Percentiles rank a stretch among this genome's conserved stretches.
Conservation (phyloP, 2,888 invertebrate species). For the Campoletis raptor region DNA sequence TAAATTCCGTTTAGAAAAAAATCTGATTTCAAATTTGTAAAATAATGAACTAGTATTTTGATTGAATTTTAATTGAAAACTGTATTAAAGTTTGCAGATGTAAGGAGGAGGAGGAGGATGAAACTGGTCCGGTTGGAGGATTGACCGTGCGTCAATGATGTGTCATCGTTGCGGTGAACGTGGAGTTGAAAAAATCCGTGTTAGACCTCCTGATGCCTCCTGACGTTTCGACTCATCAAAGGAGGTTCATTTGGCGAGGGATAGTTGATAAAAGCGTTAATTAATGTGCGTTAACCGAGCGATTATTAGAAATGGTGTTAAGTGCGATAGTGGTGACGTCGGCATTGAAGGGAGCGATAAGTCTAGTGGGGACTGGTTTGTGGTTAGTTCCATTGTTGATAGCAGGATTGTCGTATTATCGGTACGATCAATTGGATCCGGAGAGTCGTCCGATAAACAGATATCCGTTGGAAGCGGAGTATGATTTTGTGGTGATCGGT, state of each 20-base stretch:
- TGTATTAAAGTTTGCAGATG: conserved; percentile 27
- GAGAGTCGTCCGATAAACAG: conserved; percentile 91
- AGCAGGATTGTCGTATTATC: conserved; percentile 92
- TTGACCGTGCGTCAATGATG: conserved; percentile 68
- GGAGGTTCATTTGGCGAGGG: conserved; percentile 20
- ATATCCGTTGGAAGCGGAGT: conserved; percentile 89
- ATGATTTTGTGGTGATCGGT: conserved; percentile 94
- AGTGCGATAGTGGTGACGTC: conserved; percentile 92
- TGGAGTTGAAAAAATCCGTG: conserved; percentile 73
- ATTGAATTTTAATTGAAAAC: neutral
- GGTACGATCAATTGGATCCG: conserved; percentile 93
- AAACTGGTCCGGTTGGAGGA: conserved; percentile 9
- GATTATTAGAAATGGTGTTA: conserved; percentile 87
- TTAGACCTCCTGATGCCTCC: conserved; percentile 73
- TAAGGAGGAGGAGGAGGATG: conserved; percentile 26
- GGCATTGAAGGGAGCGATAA: conserved; percentile 90
- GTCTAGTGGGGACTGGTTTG: conserved; percentile 91
- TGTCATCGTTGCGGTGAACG: conserved; percentile 71
- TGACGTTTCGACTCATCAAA: neutral
- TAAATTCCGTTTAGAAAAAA: neutral
- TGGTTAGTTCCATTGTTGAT: conserved; percentile 94
- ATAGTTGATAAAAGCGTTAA: conserved; percentile 48
- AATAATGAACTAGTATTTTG: too few relatives aligned
- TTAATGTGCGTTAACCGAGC: conserved; percentile 34
- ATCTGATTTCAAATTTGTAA: too few relatives aligned